Evolutionary conservation across 2,888 invertebrate species (phyloP).

Genomic region (Galerucella calmariensis): DNA sequence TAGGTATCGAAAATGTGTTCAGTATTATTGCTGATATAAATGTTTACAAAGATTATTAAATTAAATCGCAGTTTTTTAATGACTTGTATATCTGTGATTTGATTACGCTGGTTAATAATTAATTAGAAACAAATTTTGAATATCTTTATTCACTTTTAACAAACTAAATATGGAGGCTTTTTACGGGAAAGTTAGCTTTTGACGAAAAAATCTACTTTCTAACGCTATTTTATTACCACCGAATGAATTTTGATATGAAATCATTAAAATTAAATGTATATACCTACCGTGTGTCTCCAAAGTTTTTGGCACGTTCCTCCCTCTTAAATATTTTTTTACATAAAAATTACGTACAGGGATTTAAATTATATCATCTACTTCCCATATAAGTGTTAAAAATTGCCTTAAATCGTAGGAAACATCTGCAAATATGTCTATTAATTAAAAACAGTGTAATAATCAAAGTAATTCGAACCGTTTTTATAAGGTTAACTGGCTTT

Average conservation of each 20-base stretch:
- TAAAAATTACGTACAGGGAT: background rate
- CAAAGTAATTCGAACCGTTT: slow-evolving; percentile 2
- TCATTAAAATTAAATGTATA: no score
- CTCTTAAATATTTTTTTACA: background rate
- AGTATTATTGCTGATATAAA: background rate
- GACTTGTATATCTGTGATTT: background rate
- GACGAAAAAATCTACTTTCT: no score
- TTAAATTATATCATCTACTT: background rate
- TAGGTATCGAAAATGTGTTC: background rate
- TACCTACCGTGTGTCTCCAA: no score
- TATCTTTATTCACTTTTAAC: background rate
- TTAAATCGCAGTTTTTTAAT: background rate
- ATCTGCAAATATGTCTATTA: background rate
- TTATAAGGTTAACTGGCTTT: slow-evolving; percentile 12
- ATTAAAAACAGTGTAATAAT: background rate
- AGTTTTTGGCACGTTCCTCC: no score
- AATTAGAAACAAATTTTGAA: background rate
- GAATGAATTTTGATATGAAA: no score
- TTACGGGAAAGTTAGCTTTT: no score
- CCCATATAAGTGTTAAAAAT: background rate
- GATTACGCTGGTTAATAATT: background rate
- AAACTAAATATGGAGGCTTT: no score
- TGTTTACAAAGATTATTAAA: background rate
- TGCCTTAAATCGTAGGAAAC: background rate
- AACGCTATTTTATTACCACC: no score